Conservation (phyloP, 1,140 invertebrate genomes). For the Brachionus rotundiformis region DNA sequence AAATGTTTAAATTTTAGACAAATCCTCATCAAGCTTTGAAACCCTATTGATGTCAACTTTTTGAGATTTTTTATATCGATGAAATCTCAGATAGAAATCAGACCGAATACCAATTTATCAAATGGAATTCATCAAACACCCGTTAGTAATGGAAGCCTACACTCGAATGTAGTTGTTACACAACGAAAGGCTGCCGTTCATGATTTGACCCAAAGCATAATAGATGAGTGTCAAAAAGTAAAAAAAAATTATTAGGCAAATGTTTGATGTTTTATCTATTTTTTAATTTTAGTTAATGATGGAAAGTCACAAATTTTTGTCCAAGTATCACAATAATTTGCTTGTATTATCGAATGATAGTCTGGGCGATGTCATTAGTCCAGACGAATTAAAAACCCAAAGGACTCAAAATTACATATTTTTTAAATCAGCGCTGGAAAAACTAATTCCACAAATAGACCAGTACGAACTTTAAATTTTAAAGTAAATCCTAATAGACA, state of each 20-base stretch:
- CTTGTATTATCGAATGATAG: background rate
- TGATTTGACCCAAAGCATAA: constrained; percentile 27
- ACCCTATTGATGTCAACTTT: background rate
- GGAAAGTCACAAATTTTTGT: constrained; percentile 31
- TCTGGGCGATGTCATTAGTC: constrained; percentile 12
- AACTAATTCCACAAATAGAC: constrained; percentile 38
- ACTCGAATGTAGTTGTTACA: background rate
- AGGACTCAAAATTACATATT: constrained; percentile 25
- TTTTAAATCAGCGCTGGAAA: constrained; percentile 8
- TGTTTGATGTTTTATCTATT: background rate
- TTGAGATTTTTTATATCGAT: background rate
- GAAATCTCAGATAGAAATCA: constrained; percentile 8
- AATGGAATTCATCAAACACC: background rate
- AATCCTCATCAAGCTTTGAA: too few species aligned
- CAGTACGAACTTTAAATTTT: background rate
- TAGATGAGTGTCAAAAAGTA: constrained; percentile 48
- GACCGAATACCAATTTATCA: background rate
- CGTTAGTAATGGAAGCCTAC: background rate
- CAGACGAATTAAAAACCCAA: constrained; percentile 6
- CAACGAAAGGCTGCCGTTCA: constrained; percentile 44
- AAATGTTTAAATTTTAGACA: too few species aligned
- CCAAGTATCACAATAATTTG: constrained; percentile 26
- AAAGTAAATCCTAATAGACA: background rate
- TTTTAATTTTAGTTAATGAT: constrained; percentile 7
- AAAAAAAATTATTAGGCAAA: too few species aligned